Percentiles rank a stretch among this genome's conserved stretches.
Conservation (phyloP, 2,888 invertebrate species). For the Megastigmus dorsalis region DNA sequence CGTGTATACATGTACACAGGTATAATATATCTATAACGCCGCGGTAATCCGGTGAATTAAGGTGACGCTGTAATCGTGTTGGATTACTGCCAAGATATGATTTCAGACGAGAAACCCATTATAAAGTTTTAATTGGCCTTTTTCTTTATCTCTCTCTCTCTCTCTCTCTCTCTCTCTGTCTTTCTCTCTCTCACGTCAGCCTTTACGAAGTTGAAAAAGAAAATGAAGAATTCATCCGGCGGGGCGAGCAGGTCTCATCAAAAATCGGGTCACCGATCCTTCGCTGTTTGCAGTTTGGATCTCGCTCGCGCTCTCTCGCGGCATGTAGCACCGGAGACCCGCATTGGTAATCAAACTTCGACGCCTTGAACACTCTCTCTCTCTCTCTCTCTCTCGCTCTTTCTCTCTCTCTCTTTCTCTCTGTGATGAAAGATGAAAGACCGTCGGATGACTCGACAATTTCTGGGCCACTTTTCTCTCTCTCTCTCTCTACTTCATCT, state of each 20-base stretch:
- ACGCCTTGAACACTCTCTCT: constrained; percentile 51
- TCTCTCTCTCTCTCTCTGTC: not conserved
- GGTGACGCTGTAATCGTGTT: constrained; percentile 42
- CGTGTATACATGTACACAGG: no score
- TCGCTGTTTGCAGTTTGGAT: constrained; percentile 40
- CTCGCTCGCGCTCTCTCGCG: no score
- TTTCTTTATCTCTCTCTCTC: constrained; percentile 1
- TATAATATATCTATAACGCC: not conserved
- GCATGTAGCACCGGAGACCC: constrained; percentile 1
- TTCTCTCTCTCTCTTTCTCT: no score
- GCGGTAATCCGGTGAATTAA: constrained; percentile 7
- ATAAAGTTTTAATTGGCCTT: constrained; percentile 51
- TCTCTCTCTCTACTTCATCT: not conserved
- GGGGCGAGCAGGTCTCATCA: constrained; percentile 27
- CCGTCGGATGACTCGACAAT: constrained; percentile 49
- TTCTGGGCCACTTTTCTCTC: constrained; percentile 20
- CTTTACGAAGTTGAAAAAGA: constrained; percentile 31
- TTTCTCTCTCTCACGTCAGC: not conserved
- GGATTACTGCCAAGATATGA: constrained; percentile 46
- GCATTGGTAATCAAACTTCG: constrained; percentile 59
- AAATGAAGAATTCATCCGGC: constrained; percentile 41
- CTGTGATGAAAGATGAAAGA: constrained; percentile 57
- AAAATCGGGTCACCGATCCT: constrained; percentile 58
- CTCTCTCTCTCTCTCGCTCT: no score
- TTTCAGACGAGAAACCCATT: constrained; percentile 45